Conservation (phyloP, 1,140 invertebrate genomes). For the Arctopsyche grandis region DNA sequence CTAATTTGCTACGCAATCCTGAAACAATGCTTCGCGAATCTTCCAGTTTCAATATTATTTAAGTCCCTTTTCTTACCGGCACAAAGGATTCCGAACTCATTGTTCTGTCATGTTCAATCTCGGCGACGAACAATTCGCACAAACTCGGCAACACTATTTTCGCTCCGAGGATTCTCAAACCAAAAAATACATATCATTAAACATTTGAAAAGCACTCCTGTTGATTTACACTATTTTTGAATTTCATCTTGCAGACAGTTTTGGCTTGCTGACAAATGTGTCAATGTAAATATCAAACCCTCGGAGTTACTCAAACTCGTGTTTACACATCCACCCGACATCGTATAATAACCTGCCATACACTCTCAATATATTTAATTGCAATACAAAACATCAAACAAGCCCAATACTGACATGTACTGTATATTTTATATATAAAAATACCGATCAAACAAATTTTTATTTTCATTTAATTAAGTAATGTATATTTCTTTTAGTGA, state of each 20-base stretch:
- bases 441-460: no score
- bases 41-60: constrained; percentile 42
- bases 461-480: no score
- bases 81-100: constrained; percentile 36
- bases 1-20: constrained; percentile 41
- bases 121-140: constrained; percentile 27
- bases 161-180: neutral
- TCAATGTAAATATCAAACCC: no score
- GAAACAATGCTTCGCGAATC: constrained; percentile 38
- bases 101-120: constrained; percentile 41
- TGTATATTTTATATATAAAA: no score
- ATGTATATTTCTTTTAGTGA: no score
- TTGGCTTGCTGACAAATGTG: no score
- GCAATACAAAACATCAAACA: neutral
- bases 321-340: neutral
- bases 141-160: constrained; percentile 6
- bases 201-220: no score
- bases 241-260: no score
- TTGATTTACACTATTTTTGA: no score
- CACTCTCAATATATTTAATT: neutral
- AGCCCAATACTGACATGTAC: neutral
- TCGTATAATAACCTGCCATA: constrained; percentile 10
- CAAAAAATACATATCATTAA: no score
- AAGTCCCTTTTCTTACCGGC: constrained; percentile 39
- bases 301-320: neutral